Conservation (phyloP, 2,888 invertebrate species). For the Archips xylosteana region DNA sequence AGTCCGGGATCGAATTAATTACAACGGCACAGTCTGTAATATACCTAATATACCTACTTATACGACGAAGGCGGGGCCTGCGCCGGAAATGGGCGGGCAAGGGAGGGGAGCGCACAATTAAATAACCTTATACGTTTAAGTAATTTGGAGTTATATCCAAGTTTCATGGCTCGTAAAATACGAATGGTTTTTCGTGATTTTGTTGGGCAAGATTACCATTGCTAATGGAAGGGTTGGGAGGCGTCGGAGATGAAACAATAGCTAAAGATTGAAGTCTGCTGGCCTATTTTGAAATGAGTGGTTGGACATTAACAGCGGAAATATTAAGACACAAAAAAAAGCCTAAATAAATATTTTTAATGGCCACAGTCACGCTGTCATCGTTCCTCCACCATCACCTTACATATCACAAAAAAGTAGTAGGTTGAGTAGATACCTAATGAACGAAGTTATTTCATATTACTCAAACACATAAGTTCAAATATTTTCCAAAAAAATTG, state of each 20-base stretch:
- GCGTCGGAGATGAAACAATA: not conserved
- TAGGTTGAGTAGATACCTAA: no score
- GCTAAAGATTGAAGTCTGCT: not conserved
- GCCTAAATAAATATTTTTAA: no score
- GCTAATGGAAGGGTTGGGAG: constrained; percentile 13
- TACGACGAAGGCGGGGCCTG: constrained; percentile 45
- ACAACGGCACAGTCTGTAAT: constrained; percentile 48
- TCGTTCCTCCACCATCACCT: no score
- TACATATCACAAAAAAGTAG: no score
- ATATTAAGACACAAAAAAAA: no score
- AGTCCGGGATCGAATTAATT: constrained; percentile 69
- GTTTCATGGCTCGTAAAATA: constrained; percentile 29
- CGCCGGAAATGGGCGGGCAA: constrained; percentile 48
- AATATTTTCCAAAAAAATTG: no score
- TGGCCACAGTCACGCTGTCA: no score
- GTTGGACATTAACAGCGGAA: not conserved
- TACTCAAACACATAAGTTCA: no score
- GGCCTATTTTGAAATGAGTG: not conserved
- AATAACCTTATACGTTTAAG: constrained; percentile 60
- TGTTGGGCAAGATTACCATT: constrained; percentile 8
- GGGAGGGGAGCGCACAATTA: constrained; percentile 54
- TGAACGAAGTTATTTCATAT: no score
- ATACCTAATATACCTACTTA: constrained; percentile 34
- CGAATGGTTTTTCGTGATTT: constrained; percentile 22
- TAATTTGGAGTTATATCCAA: constrained; percentile 55